Base-by-base conservation (phyloP, 2,113 vertebrate species). In the Chloropsis cyanopogon region DNA sequence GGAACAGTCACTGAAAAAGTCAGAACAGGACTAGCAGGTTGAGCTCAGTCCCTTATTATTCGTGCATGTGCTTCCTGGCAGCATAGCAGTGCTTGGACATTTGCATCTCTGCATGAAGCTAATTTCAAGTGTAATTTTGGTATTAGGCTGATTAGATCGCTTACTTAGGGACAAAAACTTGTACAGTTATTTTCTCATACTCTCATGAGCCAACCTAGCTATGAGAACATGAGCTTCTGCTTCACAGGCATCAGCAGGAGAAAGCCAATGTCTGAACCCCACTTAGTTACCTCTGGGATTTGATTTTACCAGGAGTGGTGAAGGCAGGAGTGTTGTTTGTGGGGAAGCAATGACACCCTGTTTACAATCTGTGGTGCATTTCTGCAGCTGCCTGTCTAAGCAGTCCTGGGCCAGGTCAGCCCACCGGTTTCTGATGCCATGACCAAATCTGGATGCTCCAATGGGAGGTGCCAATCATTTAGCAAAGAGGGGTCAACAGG, bases 371-470 rank as follows among this genome's bases (percentile, higher is more conserved):
- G 2, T 5, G 12, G 4, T 59, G 31, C 12, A 18, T 49, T 78
- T 84, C 76, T 88, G 41, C 68, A 88, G 35, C 1, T 6, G 37
- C 18, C 39, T 65, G 37, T 47, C 24, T 39, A 14, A 78, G 29
- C 16, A 22, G 33, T 0, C 1, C 25, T n/a, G 18, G 53, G 13
- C 37, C 64, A 42, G 63, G 33, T 41, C 33, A 54, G 26, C 41
- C 33, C 0, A 0, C 26, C 69, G 54, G 14, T 65, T 52, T 64
- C 28, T 2, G 2, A 35, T 7, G 12, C 4, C 4, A 1, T 23
- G 44, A 35, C 31, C 49, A 35, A 14, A 2, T 4, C 29, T 31
- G 41, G 26, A 8, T 56, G 26, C 44, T 72, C n/a, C 49, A 29
- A 7, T 0, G 2, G 8, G 35, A 59, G 33, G 2, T 76, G 29